These are phyloP conservation scores for Leptobrachium ailaonicum DNA, from an alignment of 2,113 vertebrate species.

Conservation along the genomic window DNA sequence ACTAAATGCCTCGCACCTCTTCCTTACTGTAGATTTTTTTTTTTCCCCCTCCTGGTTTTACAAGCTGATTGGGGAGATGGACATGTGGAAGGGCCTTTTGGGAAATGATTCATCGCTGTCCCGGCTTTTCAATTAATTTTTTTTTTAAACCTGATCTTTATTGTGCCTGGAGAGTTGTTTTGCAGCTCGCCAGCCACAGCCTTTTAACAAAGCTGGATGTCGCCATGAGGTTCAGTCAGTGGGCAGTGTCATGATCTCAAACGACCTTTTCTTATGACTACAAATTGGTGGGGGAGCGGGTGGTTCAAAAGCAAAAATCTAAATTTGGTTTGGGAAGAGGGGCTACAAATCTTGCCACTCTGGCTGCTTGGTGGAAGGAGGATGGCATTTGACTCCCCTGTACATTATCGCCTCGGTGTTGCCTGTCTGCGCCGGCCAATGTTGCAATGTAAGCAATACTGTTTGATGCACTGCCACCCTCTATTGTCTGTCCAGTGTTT, in stretches of 20 bases:
- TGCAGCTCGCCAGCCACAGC: conserved; percentile 1
- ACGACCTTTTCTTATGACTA: conserved; percentile 61
- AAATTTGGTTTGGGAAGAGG: conserved; percentile 62
- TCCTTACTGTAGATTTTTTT: conserved; percentile 89
- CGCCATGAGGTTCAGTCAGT: conserved; percentile 74
- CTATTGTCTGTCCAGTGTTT: conserved; percentile 99
- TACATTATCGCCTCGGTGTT: conserved; percentile 90
- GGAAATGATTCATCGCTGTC: conserved; percentile 46
- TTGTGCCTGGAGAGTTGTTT: conserved; percentile 1
- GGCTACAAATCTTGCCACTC: background rate
- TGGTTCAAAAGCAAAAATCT: conserved; percentile 41
- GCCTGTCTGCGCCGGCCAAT: conserved; percentile 92
- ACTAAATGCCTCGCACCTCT: conserved; percentile 92
- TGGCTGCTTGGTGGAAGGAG: conserved; percentile 77
- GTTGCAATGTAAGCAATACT: conserved; percentile 94
- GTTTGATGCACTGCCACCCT: conserved; percentile 99
- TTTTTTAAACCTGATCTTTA: background rate
- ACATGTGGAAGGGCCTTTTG: conserved; percentile 72
- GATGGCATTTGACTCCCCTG: conserved; percentile 84
- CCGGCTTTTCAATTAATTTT: background rate
- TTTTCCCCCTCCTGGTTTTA: conserved; percentile 21
- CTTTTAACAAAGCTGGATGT: conserved; percentile 63
- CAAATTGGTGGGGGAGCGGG: conserved; percentile 58
- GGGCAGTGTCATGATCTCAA: conserved; percentile 68
- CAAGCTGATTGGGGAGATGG: conserved; percentile 60